These are phyloP conservation scores for Zaprionus nigranus DNA, from an alignment of 1,140 invertebrate genomes.

Conservation along the genomic window DNA sequence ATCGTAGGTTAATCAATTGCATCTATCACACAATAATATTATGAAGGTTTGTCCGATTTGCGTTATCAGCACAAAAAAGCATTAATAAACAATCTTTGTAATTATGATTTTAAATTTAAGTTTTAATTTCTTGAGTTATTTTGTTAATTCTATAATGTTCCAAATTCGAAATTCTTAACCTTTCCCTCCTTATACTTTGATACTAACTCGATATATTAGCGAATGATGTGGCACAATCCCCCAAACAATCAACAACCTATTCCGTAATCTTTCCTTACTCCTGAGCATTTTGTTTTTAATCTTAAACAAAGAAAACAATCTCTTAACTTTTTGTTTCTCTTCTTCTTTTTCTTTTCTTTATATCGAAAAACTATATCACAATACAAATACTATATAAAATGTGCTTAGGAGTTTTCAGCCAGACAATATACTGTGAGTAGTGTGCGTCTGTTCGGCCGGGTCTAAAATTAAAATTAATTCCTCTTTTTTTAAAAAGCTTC, in stretches of 20 bases:
- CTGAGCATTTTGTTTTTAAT: conserved; percentile 37
- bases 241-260: neutral
- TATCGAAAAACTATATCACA: conserved; percentile 34
- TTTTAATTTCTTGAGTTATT: conserved; percentile 10
- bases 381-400: conserved; percentile 40
- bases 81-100: neutral
- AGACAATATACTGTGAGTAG: conserved; percentile 85
- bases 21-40: conserved; percentile 10
- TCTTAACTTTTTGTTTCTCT: conserved; percentile 75
- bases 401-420: conserved; percentile 83
- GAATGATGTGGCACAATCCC: conserved; percentile 4
- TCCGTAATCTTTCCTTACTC: neutral
- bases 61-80: neutral
- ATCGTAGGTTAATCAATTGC: neutral
- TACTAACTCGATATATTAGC: conserved; percentile 5
- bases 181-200: neutral
- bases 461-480: conserved; percentile 14
- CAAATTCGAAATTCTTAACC: neutral
- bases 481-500: conserved; percentile 23
- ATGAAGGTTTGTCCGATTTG: conserved; percentile 3
- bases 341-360: conserved; percentile 77
- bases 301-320: conserved; percentile 37
- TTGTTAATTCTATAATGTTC: conserved; percentile 9
- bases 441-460: conserved; percentile 39
- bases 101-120: conserved; percentile 8